Conservation (phyloP, 2,113 vertebrate genomes). For the Camelus dromedarius region DNA sequence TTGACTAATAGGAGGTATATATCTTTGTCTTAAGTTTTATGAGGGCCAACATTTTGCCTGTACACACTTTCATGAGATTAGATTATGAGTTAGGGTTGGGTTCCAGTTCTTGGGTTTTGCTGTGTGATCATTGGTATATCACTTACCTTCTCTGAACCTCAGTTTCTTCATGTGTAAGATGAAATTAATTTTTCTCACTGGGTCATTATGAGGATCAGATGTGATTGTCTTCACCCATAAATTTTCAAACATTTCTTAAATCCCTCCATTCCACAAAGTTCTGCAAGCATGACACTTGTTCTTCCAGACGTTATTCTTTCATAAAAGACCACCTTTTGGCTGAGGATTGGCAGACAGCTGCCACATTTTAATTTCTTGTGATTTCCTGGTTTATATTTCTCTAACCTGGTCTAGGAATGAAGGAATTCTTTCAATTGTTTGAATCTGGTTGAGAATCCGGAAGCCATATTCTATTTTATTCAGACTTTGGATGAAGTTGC, state of each 20-base stretch:
- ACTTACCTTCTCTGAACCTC: neutral
- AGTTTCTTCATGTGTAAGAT: neutral
- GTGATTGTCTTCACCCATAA: neutral
- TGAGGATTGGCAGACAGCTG: neutral
- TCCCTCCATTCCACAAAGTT: neutral
- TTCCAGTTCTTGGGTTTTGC: neutral
- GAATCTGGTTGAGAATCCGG: neutral
- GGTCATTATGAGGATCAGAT: neutral
- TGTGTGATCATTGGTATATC: neutral
- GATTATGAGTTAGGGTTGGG: neutral
- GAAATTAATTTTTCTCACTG: neutral
- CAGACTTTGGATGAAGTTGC: neutral
- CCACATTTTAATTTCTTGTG: neutral
- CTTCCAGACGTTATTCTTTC: neutral
- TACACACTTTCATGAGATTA: neutral
- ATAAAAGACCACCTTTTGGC: neutral
- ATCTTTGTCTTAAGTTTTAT: constrained; percentile 6
- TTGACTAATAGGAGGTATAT: neutral
- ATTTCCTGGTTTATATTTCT: neutral
- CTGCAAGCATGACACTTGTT: neutral
- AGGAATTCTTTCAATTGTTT: neutral
- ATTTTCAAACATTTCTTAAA: constrained; percentile 19
- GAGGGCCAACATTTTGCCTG: neutral
- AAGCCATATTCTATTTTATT: neutral
- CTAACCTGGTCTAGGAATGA: neutral